Conservation (phyloP, 2,888 invertebrate genomes). For the Campoletis raptor region DNA sequence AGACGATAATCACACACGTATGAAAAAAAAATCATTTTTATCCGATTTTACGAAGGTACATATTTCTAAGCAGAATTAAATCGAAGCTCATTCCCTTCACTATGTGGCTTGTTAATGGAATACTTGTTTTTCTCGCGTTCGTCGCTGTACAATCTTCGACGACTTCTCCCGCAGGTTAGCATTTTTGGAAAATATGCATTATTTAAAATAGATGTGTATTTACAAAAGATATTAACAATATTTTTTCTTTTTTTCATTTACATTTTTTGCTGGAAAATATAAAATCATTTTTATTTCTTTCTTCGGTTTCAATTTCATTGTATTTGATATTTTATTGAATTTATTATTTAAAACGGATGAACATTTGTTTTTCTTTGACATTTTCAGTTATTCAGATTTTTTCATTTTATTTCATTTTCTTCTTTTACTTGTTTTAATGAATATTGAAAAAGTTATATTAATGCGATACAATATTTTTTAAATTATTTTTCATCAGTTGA, state of each 20-base stretch:
- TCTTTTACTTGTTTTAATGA: background rate
- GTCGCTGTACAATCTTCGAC: background rate
- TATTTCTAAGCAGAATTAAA: background rate
- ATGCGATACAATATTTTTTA: background rate
- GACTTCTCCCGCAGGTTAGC: background rate
- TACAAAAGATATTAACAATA: background rate
- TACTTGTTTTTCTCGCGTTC: background rate
- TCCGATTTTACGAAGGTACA: background rate
- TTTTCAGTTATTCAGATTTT: background rate
- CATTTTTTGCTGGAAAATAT: background rate
- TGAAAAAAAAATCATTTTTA: background rate
- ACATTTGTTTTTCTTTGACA: background rate
- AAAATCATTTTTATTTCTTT: too few relatives aligned
- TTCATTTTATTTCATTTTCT: too few relatives aligned
- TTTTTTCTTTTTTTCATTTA: background rate
- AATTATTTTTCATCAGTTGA: conserved; percentile 11
- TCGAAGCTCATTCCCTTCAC: background rate
- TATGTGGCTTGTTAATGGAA: background rate
- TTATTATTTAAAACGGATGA: too few relatives aligned
- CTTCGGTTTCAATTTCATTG: background rate
- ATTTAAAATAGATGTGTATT: background rate
- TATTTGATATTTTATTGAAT: background rate
- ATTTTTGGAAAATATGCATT: background rate
- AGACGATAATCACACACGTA: background rate
- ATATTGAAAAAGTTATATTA: too few relatives aligned